phyloP scores from a whole-genome alignment of 2,797 vertebrate genomes.

The Myotis pilosus region DNA sequence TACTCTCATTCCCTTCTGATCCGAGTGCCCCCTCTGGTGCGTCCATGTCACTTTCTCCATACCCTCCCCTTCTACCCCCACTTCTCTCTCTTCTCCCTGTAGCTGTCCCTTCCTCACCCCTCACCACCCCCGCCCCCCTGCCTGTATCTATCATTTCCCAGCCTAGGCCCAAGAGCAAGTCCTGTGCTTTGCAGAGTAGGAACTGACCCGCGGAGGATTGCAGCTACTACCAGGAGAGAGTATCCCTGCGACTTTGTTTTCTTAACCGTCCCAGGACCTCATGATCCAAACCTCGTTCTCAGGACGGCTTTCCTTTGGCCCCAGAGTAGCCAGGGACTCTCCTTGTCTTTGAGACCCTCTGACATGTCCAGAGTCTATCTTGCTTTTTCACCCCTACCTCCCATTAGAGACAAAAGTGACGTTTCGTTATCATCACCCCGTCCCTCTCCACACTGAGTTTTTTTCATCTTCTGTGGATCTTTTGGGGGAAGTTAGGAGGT shows the following conservation, averaged over 20 bases:
- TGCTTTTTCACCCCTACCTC: background rate
- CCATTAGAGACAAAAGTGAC: background rate
- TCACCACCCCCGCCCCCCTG: background rate
- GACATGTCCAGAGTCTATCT: background rate
- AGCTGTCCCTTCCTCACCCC: background rate
- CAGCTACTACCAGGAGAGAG: background rate
- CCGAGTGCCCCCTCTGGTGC: background rate
- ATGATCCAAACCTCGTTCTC: background rate
- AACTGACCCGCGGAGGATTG: background rate
- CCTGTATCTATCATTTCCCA: background rate
- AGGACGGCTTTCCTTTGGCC: background rate
- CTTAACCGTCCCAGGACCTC: background rate
- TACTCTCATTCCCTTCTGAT: background rate
- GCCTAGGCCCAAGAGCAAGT: background rate
- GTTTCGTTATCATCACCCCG: background rate
- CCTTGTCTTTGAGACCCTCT: conserved; percentile 13
- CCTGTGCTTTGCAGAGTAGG: background rate
- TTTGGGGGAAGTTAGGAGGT: background rate
- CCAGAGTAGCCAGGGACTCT: background rate
- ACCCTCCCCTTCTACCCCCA: background rate
- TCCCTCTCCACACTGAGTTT: background rate
- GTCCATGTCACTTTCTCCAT: background rate
- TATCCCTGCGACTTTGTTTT: background rate
- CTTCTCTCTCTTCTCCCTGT: too few relatives aligned
- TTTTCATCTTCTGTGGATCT: background rate